Percentiles rank a stretch among this genome's conserved stretches.
phyloP scores from a whole-genome alignment of 2,797 vertebrate species.

The Phrynocephalus forsythii region DNA sequence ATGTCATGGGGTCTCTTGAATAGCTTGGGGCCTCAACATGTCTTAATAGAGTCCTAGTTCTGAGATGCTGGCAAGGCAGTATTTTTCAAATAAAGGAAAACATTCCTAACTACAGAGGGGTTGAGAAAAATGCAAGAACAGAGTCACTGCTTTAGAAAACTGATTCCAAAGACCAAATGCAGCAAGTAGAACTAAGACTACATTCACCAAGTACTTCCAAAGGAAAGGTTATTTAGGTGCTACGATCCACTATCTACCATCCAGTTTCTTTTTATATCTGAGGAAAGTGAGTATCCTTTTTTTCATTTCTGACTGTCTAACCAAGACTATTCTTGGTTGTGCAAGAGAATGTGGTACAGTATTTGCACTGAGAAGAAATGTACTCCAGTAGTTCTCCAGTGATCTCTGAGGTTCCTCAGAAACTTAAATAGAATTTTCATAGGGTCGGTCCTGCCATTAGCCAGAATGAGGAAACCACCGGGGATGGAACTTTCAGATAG shows the following conservation, averaged over 20 bases:
- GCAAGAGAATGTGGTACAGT: conserved; percentile 15
- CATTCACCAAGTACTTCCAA: background rate
- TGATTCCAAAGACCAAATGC: background rate
- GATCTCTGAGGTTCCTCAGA: background rate
- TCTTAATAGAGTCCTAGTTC: background rate
- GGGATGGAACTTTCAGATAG: too few species aligned
- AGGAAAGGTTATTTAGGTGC: background rate
- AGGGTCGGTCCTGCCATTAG: background rate
- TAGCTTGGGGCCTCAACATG: background rate
- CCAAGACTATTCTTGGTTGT: too few species aligned
- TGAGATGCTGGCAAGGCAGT: background rate
- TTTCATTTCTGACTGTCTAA: background rate
- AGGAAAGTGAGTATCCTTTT: background rate
- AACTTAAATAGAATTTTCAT: background rate
- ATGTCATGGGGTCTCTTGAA: background rate
- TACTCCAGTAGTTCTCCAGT: background rate
- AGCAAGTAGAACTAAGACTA: background rate
- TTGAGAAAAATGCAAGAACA: background rate
- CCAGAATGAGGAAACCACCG: background rate
- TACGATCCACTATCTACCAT: too few species aligned
- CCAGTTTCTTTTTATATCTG: background rate
- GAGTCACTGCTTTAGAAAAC: background rate
- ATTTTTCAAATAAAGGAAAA: background rate
- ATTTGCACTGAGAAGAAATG: background rate
- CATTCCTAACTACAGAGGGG: background rate